A percentile compares a stretch with the other conserved stretches of the same genome.
Conservation (phyloP, 2,113 vertebrate genomes). For the Microcebus lehilahytsara region DNA sequence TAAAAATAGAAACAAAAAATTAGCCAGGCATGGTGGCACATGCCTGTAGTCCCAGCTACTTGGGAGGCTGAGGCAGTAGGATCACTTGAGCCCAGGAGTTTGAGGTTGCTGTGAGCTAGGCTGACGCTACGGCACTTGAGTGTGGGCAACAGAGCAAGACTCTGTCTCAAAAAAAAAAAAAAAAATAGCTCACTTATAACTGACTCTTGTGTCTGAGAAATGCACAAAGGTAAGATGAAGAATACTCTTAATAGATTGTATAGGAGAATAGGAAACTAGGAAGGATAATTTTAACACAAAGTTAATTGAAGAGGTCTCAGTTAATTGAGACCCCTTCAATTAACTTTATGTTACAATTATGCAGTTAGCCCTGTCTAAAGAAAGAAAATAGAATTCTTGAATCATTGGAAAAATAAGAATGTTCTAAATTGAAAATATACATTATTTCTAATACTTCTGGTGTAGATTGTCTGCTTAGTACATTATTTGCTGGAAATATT, state of each 20-base stretch:
- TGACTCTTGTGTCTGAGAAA: background rate
- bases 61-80: no score
- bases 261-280: background rate
- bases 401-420: background rate
- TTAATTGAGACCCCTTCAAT: background rate
- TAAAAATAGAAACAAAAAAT: no score
- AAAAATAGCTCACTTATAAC: background rate
- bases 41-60: no score
- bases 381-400: slow-evolving; percentile 13
- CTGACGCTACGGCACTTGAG: no score
- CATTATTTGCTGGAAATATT: background rate
- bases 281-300: background rate
- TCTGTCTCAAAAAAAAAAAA: background rate
- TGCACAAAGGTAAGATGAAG: background rate
- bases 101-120: no score
- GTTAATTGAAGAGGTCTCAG: background rate
- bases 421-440: background rate
- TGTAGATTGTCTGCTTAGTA: background rate
- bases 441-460: background rate
- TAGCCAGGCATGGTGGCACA: no score
- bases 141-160: no score
- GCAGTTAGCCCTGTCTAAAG: background rate
- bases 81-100: no score
- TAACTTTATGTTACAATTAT: background rate
- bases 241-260: background rate